Base-by-base conservation (phyloP, 2,113 vertebrate species). In the Catharus minimus region DNA sequence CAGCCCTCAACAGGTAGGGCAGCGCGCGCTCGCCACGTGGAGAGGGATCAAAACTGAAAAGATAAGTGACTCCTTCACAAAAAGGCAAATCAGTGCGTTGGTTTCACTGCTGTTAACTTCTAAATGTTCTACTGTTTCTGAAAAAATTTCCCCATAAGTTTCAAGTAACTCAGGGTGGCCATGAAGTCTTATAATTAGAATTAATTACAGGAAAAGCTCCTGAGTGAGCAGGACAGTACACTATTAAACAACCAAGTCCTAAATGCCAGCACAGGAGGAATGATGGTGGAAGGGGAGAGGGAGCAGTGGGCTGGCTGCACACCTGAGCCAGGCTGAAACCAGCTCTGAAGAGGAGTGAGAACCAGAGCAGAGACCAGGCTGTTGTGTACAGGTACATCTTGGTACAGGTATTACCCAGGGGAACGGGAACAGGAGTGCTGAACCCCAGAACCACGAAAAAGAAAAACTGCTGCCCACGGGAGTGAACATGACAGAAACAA, bases 1-100 rank as follows among this genome's bases (percentile, higher is more conserved):
- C 83, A 92, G 93, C 94, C 90, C 72, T 92, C 80, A 94, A 94
- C 95, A 95, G 93, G 72, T 89, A 96, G 17, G 38, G 96, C 44
- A 49, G 92, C 32, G 72, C 24, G 7, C 33, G 33, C 33, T 36
- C 33, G 33, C 33, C 8, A 52, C 28, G 21, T 3, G 12, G 26
- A 56, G 22, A 47, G 43, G 2, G 3, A 50, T 32, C 18, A 74
- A 43, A 92, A 50, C 13, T 27, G 21, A 65, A 77, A 62, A 33
- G 0, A 0, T 17, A 49, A 53, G 67, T 1, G 5, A 50, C 13
- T 47, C 43, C 43, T 69, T 39, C 52, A 43, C 52, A 36, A 47
- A 66, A 56, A 56, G 32, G 20, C 11, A 53, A 38, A 9, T 32
- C 38, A 41, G 58, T 3, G 19, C 18, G 38, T 6, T 21, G 41